Conservation (phyloP, 92 coral and sea anemone species). For the Blastomussa wellsi region DNA sequence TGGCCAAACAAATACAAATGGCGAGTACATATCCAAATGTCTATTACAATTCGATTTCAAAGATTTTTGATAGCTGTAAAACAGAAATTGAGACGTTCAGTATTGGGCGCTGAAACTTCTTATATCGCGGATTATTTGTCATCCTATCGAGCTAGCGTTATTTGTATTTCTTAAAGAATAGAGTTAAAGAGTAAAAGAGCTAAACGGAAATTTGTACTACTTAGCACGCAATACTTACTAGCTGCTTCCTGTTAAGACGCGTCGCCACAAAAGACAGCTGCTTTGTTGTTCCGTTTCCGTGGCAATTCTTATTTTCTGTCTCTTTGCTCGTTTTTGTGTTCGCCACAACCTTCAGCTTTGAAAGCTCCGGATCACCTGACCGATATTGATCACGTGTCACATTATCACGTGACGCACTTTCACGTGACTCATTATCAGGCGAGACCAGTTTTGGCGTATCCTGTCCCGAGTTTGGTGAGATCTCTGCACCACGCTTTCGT, state of each 20-base stretch:
- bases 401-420: background rate
- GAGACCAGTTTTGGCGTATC: background rate
- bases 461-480: slow-evolving; percentile 14
- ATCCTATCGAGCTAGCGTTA: too few species aligned
- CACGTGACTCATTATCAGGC: background rate
- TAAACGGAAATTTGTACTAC: too few species aligned
- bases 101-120: too few species aligned
- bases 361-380: background rate
- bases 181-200: background rate
- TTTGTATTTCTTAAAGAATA: background rate
- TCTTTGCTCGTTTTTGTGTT: background rate
- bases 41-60: background rate
- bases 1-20: too few species aligned
- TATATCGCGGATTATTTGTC: background rate
- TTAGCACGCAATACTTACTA: slow-evolving; percentile 56
- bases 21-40: too few species aligned
- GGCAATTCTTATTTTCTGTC: background rate
- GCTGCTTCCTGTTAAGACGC: slow-evolving; percentile 64
- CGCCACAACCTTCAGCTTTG: background rate
- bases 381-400: slow-evolving; percentile 10
- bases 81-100: background rate
- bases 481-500: slow-evolving; percentile 3
- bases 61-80: background rate
- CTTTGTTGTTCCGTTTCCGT: background rate
- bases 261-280: slow-evolving; percentile 76